These are phyloP conservation scores for Alca torda DNA, from an alignment of 2,797 vertebrate species.

Conservation along the genomic window DNA sequence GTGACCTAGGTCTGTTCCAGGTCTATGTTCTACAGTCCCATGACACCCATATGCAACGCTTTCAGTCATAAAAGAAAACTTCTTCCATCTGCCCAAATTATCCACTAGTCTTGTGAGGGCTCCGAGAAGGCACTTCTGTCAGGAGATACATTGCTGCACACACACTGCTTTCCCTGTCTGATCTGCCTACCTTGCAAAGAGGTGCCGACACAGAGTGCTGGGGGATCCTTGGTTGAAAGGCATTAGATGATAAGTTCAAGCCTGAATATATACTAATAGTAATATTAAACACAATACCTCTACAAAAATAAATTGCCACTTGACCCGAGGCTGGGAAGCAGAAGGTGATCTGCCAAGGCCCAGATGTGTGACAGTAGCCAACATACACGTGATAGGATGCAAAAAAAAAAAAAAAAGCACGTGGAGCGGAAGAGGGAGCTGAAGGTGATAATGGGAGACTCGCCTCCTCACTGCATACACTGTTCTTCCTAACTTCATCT, in stretches of 20 bases:
- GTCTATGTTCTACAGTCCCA: not conserved
- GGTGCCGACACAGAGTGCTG: not conserved
- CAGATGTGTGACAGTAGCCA: not conserved
- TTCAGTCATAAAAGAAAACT: not conserved
- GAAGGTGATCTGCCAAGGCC: not conserved
- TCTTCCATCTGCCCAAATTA: not conserved
- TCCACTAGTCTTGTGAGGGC: not conserved
- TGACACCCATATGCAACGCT: not conserved
- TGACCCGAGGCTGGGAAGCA: not conserved
- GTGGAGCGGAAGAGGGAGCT: not conserved
- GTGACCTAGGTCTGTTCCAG: not conserved
- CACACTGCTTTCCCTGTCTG: not conserved
- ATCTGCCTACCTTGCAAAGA: not conserved
- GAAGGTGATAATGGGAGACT: not conserved
- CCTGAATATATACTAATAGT: not conserved
- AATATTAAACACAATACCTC: not conserved
- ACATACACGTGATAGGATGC: not conserved
- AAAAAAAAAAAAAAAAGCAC: not conserved
- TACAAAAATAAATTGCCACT: constrained; percentile 27
- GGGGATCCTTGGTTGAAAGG: not conserved
- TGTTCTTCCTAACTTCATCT: not conserved
- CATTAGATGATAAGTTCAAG: not conserved
- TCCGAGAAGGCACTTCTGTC: not conserved
- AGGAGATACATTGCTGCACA: not conserved
- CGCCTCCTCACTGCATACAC: not conserved